These are phyloP conservation scores for Burhinus bistriatus DNA, from an alignment of 2,113 vertebrate species.

Conservation along the genomic window DNA sequence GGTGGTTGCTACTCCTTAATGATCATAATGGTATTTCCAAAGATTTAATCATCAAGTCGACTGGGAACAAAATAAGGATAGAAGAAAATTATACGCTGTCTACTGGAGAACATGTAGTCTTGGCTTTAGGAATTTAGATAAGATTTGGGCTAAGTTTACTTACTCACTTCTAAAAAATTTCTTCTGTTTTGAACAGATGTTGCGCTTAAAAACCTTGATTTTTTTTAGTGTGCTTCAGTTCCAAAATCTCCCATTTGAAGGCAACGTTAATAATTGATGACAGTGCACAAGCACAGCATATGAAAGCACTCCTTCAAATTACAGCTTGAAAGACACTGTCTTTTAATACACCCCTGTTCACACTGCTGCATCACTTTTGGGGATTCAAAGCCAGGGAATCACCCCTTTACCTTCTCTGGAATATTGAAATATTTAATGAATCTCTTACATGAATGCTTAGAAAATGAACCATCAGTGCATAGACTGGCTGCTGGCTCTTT, in stretches of 20 bases:
- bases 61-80: background rate
- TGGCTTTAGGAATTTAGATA: background rate
- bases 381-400: background rate
- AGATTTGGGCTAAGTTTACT: background rate
- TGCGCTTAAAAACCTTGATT: background rate
- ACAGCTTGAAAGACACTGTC: background rate
- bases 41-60: background rate
- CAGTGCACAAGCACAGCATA: background rate
- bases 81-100: background rate
- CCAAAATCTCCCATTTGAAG: background rate
- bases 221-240: background rate
- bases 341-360: background rate
- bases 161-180: background rate
- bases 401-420: background rate
- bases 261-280: slow-evolving; percentile 26
- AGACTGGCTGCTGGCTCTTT: background rate
- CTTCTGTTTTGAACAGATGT: background rate
- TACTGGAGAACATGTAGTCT: background rate
- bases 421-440: background rate
- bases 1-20: background rate
- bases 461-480: background rate
- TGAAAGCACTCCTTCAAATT: background rate
- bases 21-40: background rate
- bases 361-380: background rate
- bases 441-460: background rate